Conservation (phyloP, 2,888 invertebrate genomes). For the Amphipyra tragopoginis region DNA sequence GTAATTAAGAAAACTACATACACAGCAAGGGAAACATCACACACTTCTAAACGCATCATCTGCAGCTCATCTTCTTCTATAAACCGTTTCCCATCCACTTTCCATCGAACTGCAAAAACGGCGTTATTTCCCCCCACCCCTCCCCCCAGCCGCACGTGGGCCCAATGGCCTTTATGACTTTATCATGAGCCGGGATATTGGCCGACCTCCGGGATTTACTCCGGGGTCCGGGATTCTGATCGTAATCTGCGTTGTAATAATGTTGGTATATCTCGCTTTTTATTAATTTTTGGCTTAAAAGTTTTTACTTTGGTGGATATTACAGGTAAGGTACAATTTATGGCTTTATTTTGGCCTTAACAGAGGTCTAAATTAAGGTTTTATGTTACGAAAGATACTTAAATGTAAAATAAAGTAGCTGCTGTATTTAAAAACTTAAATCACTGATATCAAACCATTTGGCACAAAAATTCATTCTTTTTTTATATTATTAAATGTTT, state of each 20-base stretch:
- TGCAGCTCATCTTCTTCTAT: constrained; percentile 31
- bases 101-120: constrained; percentile 34
- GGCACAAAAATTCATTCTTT: too few relatives aligned
- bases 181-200: constrained; percentile 61
- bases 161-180: constrained; percentile 53
- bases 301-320: constrained; percentile 22
- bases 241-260: constrained; percentile 51
- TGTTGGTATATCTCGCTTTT: constrained; percentile 49
- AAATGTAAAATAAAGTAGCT: too few relatives aligned
- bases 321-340: constrained; percentile 32
- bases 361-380: too few relatives aligned
- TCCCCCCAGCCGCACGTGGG: constrained; percentile 46
- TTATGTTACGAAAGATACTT: too few relatives aligned
- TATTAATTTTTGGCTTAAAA: constrained; percentile 55
- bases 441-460: too few relatives aligned
- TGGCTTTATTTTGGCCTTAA: constrained; percentile 5
- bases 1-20: too few relatives aligned
- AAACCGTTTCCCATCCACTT: constrained; percentile 14
- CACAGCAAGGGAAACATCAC: not conserved
- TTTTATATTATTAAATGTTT: too few relatives aligned
- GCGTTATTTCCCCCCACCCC: constrained; percentile 30
- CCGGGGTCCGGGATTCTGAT: constrained; percentile 19
- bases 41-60: not conserved
- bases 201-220: constrained; percentile 49
- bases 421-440: too few relatives aligned